phyloP scores from a whole-genome alignment of 2,888 invertebrate species.

The Amphipyra tragopoginis region DNA sequence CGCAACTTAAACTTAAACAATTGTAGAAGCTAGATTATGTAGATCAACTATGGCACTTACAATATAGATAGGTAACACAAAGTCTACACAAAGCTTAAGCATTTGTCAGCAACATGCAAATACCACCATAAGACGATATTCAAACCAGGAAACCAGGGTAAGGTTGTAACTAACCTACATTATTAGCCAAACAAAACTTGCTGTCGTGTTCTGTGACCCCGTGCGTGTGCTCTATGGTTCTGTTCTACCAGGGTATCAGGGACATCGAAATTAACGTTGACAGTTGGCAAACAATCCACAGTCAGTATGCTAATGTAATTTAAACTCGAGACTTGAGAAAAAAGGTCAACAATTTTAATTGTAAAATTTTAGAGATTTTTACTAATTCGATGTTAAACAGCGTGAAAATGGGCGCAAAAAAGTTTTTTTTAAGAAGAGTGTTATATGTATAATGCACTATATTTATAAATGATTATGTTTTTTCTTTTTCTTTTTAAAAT shows the following conservation, averaged over 20 bases:
- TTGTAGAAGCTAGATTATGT: too few relatives aligned
- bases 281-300: constrained; percentile 40
- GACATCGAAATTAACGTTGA: constrained; percentile 44
- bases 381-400: too few relatives aligned
- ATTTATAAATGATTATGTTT: too few relatives aligned
- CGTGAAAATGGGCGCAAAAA: too few relatives aligned
- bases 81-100: background rate
- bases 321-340: background rate
- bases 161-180: constrained; percentile 35
- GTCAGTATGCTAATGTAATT: constrained; percentile 24
- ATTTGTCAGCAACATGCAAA: constrained; percentile 15
- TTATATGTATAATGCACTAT: too few relatives aligned
- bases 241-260: constrained; percentile 3
- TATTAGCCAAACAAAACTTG: constrained; percentile 38
- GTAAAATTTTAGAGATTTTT: too few relatives aligned
- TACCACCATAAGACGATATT: constrained; percentile 15
- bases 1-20: too few relatives aligned
- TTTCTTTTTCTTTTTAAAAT: too few relatives aligned
- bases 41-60: too few relatives aligned
- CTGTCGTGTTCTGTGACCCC: constrained; percentile 15
- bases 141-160: constrained; percentile 32
- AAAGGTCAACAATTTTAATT: too few relatives aligned
- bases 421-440: too few relatives aligned
- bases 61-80: too few relatives aligned
- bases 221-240: constrained; percentile 26